Evolutionary conservation across 2,797 vertebrate genomes (phyloP), one percentile per base, ranked within the genome.

Genomic region (Todus mexicanus): DNA sequence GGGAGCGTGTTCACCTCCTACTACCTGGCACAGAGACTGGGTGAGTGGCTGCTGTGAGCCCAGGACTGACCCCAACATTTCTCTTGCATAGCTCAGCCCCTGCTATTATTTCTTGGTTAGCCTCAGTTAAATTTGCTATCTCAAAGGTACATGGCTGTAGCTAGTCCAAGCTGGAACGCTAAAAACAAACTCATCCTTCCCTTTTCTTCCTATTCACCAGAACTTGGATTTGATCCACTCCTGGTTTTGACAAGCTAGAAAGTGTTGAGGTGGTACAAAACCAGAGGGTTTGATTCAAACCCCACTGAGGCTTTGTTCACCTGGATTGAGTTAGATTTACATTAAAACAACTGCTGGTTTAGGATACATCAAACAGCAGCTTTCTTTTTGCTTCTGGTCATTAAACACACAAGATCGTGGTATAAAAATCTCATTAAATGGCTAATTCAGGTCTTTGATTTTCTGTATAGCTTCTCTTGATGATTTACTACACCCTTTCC

Each of bases 1-100:
- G 97, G 96, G 5, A 93, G 29, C 2, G 2, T 25, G 19, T 94
- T 96, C 86, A 16, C 7, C 17, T 98, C 98, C 42, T 8, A 22
- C 0, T 99, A 98, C 97, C 57, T 98, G 16, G 95, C 97, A 3
- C 5, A 16, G 4, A 98, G 96, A 91, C 8, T 23, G 23, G 97
- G 99, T 99, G 96, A 98, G 98, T 98, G 56, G 19, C 50, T 10
- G 2, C 18, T 2, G 6, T 4, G 27, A 0, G 18, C 56, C 50
- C 15, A 19, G 47, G 50, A 31, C 23, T 2, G 33, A 12, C 27
- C 61, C 3, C 19, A 10, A 19, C 1, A 12, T 20, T 79, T 25
- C 72, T 25, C 15, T 5, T 35, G 1, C 77, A 1, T 22, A 11
- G 18, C 69, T 9, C 3, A 63, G 3, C 42, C 15, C 59, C 54